A percentile compares a stretch with the other conserved stretches of the same genome.
Evolutionary conservation across 2,797 vertebrate genomes (phyloP).

Genomic region (Erithacus rubecula): DNA sequence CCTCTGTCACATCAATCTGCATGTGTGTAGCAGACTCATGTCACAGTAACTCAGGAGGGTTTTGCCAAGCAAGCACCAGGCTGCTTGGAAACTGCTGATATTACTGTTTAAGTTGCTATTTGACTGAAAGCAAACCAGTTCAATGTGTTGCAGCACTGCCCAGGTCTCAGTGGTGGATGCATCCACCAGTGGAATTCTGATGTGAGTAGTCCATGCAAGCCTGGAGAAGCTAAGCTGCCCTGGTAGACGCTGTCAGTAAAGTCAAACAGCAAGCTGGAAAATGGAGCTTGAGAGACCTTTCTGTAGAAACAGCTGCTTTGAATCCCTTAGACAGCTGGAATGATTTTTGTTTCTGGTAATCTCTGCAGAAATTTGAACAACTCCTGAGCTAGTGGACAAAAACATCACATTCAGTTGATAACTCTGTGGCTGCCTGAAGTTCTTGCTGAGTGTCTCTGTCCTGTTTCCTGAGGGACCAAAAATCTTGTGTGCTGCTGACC

Average conservation of each 20-base stretch:
- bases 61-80: neutral
- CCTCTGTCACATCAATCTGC: neutral
- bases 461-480: neutral
- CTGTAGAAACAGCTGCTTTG: neutral
- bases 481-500: neutral
- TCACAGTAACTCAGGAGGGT: neutral
- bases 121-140: neutral
- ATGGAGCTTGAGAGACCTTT: neutral
- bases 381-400: neutral
- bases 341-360: neutral
- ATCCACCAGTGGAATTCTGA: neutral
- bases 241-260: neutral
- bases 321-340: neutral
- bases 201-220: neutral
- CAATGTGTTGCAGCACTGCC: neutral
- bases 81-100: neutral
- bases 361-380: neutral
- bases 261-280: neutral
- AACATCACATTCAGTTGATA: neutral
- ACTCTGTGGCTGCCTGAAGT: neutral
- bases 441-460: neutral
- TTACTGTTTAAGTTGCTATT: neutral
- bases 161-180: neutral
- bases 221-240: neutral
- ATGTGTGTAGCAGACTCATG: rapidly evolving